Conservation (phyloP, 2,888 invertebrate species). For the Ganaspis brasiliensis region DNA sequence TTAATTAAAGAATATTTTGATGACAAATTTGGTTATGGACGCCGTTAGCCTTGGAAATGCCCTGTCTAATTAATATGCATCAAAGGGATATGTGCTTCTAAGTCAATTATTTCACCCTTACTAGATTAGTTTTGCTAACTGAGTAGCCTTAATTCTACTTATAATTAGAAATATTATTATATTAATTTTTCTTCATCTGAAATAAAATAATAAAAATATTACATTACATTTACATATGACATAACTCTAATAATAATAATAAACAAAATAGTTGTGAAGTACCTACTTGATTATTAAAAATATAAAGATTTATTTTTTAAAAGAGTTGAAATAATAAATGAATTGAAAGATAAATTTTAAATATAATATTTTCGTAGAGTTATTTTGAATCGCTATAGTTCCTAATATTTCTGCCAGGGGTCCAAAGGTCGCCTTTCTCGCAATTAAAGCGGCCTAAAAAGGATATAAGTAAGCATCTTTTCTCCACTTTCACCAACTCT, state of each 20-base stretch:
- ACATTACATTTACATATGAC: no score
- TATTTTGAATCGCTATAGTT: no score
- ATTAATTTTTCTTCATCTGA: no score
- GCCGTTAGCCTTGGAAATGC: conserved; percentile 4
- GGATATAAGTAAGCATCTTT: neutral
- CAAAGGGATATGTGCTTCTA: conserved; percentile 26
- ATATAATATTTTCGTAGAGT: no score
- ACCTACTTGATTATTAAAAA: conserved; percentile 7
- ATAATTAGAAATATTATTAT: conserved; percentile 1
- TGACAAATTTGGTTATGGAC: neutral
- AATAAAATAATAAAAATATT: no score
- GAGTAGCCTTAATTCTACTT: conserved; percentile 8
- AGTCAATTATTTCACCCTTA: conserved; percentile 8
- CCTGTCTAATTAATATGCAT: conserved; percentile 17
- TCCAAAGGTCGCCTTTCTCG: neutral
- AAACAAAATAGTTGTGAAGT: no score
- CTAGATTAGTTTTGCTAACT: conserved; percentile 7
- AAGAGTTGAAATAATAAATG: no score
- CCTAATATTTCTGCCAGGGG: neutral
- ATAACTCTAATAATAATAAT: no score
- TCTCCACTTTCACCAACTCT: conserved; percentile 62
- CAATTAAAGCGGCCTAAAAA: no score
- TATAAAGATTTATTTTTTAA: neutral
- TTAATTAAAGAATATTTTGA: neutral
- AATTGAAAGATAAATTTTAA: no score